Percentiles rank a stretch among this genome's conserved stretches.
Evolutionary conservation across 2,888 invertebrate genomes (phyloP).

Genomic region (Cactoblastis cactorum): DNA sequence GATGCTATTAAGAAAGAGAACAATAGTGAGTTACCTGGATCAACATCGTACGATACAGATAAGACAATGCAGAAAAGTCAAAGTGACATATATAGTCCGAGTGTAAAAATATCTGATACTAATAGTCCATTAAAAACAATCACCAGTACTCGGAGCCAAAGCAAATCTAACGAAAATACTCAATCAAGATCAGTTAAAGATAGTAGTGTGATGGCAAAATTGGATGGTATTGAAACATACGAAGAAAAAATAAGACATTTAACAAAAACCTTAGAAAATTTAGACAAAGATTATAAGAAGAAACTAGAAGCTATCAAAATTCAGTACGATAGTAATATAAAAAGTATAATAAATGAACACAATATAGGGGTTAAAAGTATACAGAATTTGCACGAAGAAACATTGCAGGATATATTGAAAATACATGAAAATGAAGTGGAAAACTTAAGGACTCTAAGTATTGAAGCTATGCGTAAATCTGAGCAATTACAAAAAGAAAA

Average conservation of each 20-base stretch:
- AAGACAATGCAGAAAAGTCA: conserved; percentile 32
- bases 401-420: conserved; percentile 63
- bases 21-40: conserved; percentile 25
- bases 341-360: conserved; percentile 72
- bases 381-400: conserved; percentile 75
- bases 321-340: conserved; percentile 76
- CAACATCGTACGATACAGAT: conserved; percentile 15
- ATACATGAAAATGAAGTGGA: conserved; percentile 76
- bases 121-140: conserved; percentile 27
- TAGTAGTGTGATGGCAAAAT: conserved; percentile 41
- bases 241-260: conserved; percentile 49
- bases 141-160: conserved; percentile 23
- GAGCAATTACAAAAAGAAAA: conserved; percentile 66
- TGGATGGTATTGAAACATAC: conserved; percentile 44
- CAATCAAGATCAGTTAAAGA: conserved; percentile 28
- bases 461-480: conserved; percentile 65
- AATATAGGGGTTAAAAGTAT: conserved; percentile 76
- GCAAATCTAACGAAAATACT: conserved; percentile 27
- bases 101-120: conserved; percentile 20
- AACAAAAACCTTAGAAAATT: conserved; percentile 47
- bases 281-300: conserved; percentile 58
- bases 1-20: conserved; percentile 38
- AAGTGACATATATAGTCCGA: conserved; percentile 35
- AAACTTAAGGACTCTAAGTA: conserved; percentile 63
- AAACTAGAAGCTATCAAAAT: conserved; percentile 68